Base-by-base conservation (phyloP, 1,140 invertebrate genomes). In the Drosophila mauritiana region DNA sequence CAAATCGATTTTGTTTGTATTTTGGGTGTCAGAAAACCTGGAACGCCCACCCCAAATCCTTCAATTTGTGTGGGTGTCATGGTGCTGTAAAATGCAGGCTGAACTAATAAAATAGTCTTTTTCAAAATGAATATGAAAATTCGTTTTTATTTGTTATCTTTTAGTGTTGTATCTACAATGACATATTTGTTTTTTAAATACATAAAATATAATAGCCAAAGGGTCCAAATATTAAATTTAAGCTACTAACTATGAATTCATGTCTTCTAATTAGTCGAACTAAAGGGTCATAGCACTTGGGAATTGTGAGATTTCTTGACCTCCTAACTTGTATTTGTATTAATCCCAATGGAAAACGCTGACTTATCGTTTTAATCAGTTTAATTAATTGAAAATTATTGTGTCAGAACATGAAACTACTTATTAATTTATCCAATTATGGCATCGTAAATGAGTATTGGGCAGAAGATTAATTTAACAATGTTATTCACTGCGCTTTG, bases 1-100 rank as follows among this genome's bases (percentile, higher is more conserved):
- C 77, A 84, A 84, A 84, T 84, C 80, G 81, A 84, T 80, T 84
- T 79, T 84, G 80, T 83, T 85, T 83, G 80, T 80, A 73, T 67
- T 80, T 68, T 20, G 78, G 61, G 59, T 42, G 58, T 55, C n/a
- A 11, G 12, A 3, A 49, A 20, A 36, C 13, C 25, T 40, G 52
- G 39, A 53, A 76, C 70, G 58, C 76, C 80, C 76, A 65, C 64
- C 36, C 17, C 15, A 64, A 48, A 42, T 17, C 12, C 15, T 22
- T 27, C n/a, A 31, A 37, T 39, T n/a, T 48, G 34, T 51, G 46
- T 64, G 52, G 39, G 25, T 43, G 45, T 57, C 17, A 55, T 17
- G 15, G n/a, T 39, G 40, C 54, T 45, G 52, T 73, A 37, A 70
- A 46, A 57, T 70, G 68, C 68, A 57, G 68, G 43, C 27, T 39